Evolutionary conservation across 2,888 invertebrate species (phyloP), one percentile per base, ranked within the genome.

Genomic region (Drosophila algonquin): DNA sequence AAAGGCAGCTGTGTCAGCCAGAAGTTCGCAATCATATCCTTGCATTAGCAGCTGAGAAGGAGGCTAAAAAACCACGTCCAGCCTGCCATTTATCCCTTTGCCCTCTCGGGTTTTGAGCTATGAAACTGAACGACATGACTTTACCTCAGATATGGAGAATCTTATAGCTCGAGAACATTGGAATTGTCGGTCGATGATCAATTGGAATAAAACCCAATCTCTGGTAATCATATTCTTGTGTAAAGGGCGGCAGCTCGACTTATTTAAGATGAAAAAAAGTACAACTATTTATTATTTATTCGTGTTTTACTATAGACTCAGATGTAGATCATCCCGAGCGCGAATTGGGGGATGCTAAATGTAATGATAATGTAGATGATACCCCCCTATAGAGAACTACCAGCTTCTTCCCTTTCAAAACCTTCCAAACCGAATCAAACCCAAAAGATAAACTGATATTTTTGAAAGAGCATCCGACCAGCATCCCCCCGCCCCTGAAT

Each of bases 1-100:
- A 65, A 67, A 70, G 67, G 67, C 67, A 67, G 67, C 67, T 67
- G 67, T 67, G 67, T 50, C 67, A 67, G 67, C 59, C 67, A 61
- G 57, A 58, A 58, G 48, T 48, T 58, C 21, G n/a, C 40, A 14
- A 40, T 40, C 7, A 40, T 40, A n/a, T 14, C 14, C 6, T 14
- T n/a, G 40, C 40, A n/a, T n/a, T 40, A 7, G 40, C 40, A 40
- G 40, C 40, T n/a, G 40, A 7, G 7, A n/a, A n/a, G 7, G 6
- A 7, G 14, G 2, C 7, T 7, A 40, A 40, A n/a, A 40, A 40
- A 40, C 40, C 14, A n/a, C n/a, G 40, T 40, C 40, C 40, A 40
- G n/a, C n/a, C 40, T 6, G 2, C 2, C 14, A 40, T n/a, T n/a
- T 7, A 1, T 14, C 2, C 14, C 40, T 6, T 6, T 6, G 5